A percentile compares a stretch with the other conserved stretches of the same genome.
Evolutionary conservation across 2,113 vertebrate genomes (phyloP).

Genomic region (Butastur rufipennis): DNA sequence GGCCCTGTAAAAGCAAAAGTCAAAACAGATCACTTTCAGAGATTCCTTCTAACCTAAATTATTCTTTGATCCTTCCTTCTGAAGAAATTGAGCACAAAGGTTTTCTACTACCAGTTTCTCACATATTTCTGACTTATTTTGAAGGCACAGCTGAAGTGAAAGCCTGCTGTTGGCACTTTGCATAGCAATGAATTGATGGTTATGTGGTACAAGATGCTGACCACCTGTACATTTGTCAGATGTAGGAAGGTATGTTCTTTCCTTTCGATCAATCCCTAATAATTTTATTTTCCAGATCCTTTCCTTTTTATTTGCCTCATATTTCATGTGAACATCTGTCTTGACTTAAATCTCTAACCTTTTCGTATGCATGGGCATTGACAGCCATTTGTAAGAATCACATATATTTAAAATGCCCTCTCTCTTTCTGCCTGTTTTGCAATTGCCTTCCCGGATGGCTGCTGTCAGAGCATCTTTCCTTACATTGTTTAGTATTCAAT

Average conservation of each 20-base stretch:
- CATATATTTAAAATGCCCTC: not conserved
- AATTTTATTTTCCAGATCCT: not conserved
- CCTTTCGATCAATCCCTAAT: not conserved
- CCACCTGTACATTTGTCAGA: not conserved
- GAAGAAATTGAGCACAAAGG: not conserved
- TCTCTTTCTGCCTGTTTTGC: not conserved
- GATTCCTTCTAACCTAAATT: not conserved
- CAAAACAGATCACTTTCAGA: not conserved
- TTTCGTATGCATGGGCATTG: not conserved
- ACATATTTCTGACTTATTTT: not conserved
- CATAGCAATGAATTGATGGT: not conserved
- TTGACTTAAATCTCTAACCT: not conserved
- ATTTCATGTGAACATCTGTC: not conserved
- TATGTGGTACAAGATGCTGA: not conserved
- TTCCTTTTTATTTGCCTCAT: not conserved
- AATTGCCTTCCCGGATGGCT: not conserved
- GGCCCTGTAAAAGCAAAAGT: not conserved
- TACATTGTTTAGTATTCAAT: slow-evolving; percentile 65
- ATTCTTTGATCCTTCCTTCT: not conserved
- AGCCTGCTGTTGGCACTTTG: not conserved
- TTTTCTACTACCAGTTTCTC: not conserved
- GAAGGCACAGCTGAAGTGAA: not conserved
- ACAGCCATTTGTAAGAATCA: not conserved
- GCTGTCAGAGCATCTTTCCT: slow-evolving; percentile 32
- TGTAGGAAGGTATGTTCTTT: not conserved